Evolutionary conservation across 2,888 invertebrate species (phyloP).

Genomic region (Biston betularia): DNA sequence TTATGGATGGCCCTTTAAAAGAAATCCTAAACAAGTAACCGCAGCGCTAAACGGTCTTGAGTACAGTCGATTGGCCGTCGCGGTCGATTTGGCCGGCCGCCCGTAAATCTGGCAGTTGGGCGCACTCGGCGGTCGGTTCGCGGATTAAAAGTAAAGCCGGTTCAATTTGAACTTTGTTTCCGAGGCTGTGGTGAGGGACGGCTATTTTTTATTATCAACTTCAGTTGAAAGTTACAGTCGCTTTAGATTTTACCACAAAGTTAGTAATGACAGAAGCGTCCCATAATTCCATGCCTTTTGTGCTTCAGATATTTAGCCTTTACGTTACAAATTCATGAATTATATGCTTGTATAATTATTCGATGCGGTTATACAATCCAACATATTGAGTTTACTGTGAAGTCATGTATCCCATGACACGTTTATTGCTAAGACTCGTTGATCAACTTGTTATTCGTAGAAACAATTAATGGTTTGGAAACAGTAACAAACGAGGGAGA

Average conservation of each 20-base stretch:
- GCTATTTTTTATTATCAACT: conserved; percentile 5
- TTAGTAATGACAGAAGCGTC: not conserved
- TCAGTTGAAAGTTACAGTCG: not conserved
- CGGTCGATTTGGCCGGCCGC: conserved; percentile 20
- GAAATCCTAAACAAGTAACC: conserved; percentile 16
- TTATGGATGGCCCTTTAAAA: not conserved
- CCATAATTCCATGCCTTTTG: not conserved
- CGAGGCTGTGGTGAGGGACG: conserved; percentile 1
- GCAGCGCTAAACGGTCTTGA: conserved; percentile 5
- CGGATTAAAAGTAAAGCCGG: conserved; percentile 15
- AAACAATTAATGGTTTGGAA: too few species aligned
- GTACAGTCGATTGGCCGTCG: conserved; percentile 13
- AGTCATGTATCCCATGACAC: too few species aligned
- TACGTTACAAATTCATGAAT: too few species aligned
- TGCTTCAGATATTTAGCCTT: too few species aligned
- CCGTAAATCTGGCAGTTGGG: conserved; percentile 19
- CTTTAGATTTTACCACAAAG: conserved; percentile 7
- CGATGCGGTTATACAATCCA: too few species aligned
- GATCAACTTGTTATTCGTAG: too few species aligned
- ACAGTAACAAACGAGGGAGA: too few species aligned
- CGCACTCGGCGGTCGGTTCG: conserved; percentile 12
- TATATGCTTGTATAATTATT: too few species aligned
- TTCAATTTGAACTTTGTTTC: conserved; percentile 9
- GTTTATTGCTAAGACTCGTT: too few species aligned
- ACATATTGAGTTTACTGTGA: too few species aligned